These are phyloP conservation scores for Sesia apiformis DNA, from an alignment of 2,888 invertebrate genomes.

Conservation along the genomic window DNA sequence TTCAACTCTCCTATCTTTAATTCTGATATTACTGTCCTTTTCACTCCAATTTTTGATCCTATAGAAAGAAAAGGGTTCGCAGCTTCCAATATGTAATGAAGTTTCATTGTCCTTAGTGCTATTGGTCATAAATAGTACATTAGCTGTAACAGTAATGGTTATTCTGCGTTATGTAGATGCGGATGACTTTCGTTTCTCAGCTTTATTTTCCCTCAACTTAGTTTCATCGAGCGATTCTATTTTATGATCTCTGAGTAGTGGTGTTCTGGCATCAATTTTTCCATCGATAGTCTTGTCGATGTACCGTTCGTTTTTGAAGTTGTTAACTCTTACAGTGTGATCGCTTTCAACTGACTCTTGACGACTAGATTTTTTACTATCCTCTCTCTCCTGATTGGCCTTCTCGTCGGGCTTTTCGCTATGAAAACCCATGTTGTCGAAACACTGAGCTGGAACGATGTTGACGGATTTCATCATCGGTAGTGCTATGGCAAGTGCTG, in stretches of 20 bases:
- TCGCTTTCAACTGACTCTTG: slow-evolving; percentile 53
- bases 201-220: slow-evolving; percentile 56
- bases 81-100: too few relatives aligned
- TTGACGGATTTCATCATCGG: slow-evolving; percentile 76
- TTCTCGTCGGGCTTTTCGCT: slow-evolving; percentile 35
- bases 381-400: slow-evolving; percentile 20
- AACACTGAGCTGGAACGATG: slow-evolving; percentile 62
- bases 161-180: slow-evolving; percentile 53
- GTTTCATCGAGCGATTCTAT: slow-evolving; percentile 66
- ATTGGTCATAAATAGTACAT: too few relatives aligned
- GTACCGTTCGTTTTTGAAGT: slow-evolving; percentile 54
- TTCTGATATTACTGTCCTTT: not conserved
- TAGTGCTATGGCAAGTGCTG: slow-evolving; percentile 75
- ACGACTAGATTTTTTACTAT: slow-evolving; percentile 40
- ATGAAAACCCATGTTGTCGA: slow-evolving; percentile 67
- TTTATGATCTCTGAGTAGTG: slow-evolving; percentile 59
- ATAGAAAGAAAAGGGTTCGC: not conserved
- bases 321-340: slow-evolving; percentile 48
- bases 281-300: slow-evolving; percentile 48
- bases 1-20: not conserved
- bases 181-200: slow-evolving; percentile 64
- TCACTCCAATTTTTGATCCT: not conserved
- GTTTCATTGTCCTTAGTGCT: too few relatives aligned
- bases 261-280: slow-evolving; percentile 59
- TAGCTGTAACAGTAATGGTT: too few relatives aligned